These are phyloP conservation scores for Homarus americanus DNA, from an alignment of 1,140 invertebrate genomes.

Conservation along the genomic window DNA sequence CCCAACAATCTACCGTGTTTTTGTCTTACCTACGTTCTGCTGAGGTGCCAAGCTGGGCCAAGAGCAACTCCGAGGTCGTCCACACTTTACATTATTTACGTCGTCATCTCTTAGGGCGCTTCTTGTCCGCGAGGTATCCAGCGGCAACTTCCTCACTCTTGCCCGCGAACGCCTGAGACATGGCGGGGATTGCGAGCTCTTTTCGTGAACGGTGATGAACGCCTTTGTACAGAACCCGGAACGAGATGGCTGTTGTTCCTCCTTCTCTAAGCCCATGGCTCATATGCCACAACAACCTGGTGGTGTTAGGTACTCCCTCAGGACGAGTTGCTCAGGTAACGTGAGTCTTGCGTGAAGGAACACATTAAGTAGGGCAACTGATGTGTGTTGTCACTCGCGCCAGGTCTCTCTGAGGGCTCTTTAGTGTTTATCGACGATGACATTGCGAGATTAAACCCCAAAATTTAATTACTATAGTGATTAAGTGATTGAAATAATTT, in stretches of 20 bases:
- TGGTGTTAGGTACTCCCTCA: too few species aligned
- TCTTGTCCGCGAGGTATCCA: not conserved
- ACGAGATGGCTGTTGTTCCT: not conserved
- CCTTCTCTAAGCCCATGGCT: not conserved
- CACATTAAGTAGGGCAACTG: too few species aligned
- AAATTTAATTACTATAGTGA: too few species aligned
- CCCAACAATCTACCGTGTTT: too few species aligned
- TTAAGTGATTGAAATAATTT: too few species aligned
- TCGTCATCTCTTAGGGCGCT: not conserved
- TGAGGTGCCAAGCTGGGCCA: not conserved
- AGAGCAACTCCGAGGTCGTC: not conserved
- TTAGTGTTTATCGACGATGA: too few species aligned
- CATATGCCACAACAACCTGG: not conserved
- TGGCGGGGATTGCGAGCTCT: not conserved
- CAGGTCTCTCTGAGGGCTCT: too few species aligned
- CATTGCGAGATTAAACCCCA: too few species aligned
- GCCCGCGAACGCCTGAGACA: not conserved
- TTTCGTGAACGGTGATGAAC: not conserved
- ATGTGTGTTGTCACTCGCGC: too few species aligned
- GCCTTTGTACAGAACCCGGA: not conserved
- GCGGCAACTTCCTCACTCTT: not conserved
- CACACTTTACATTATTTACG: not conserved
- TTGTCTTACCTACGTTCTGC: not conserved
- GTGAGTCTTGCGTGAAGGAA: too few species aligned
- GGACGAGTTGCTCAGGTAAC: too few species aligned